These are phyloP conservation scores for Rhagologus leucostigma DNA, from an alignment of 2,113 vertebrate species.

Conservation along the genomic window DNA sequence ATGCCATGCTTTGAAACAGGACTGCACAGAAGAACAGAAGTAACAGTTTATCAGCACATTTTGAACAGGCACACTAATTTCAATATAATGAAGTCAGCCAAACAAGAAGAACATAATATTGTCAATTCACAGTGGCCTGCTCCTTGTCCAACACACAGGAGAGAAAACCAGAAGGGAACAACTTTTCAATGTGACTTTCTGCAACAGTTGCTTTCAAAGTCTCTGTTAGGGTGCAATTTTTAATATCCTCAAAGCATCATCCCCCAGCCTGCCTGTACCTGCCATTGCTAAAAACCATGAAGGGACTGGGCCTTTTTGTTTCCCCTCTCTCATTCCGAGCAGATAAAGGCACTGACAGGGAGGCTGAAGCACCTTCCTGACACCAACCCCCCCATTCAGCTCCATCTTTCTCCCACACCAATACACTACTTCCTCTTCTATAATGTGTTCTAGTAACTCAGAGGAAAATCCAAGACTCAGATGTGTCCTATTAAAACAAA, in stretches of 20 bases:
- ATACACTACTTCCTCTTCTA: neutral
- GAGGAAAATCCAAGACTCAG: neutral
- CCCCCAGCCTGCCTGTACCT: neutral
- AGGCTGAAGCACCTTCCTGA: neutral
- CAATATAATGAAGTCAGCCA: neutral
- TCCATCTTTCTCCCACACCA: neutral
- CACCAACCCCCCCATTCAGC: rapidly evolving
- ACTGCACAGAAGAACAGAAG: neutral
- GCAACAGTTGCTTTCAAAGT: neutral
- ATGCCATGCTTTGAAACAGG: neutral
- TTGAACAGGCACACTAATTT: neutral
- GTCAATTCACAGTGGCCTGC: too few relatives aligned
- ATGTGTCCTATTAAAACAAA: neutral
- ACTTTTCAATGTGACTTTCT: neutral
- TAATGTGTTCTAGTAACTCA: neutral
- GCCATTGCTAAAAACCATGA: neutral
- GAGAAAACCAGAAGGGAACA: neutral
- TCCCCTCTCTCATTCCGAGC: neutral
- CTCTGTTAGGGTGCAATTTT: neutral
- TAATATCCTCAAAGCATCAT: neutral
- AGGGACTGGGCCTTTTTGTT: neutral
- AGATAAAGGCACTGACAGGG: neutral
- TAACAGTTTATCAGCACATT: neutral
- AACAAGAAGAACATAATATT: neutral
- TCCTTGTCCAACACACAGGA: neutral